phyloP scores from a whole-genome alignment of 2,797 vertebrate species.

The Aldrovandia affinis region DNA sequence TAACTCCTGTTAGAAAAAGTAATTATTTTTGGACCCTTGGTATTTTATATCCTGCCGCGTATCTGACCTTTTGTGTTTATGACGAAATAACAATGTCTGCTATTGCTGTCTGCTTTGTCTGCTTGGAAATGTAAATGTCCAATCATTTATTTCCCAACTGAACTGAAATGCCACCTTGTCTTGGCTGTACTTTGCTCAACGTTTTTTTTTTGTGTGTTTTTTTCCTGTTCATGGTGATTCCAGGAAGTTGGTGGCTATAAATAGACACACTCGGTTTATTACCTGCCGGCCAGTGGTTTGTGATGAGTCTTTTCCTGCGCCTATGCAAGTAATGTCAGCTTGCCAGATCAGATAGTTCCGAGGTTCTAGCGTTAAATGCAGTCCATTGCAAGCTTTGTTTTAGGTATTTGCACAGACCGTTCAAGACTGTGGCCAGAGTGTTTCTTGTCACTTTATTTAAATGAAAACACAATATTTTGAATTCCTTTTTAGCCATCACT shows the following conservation, averaged over 20 bases:
- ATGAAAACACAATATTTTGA: too few relatives aligned
- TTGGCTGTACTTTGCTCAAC: neutral
- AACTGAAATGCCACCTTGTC: neutral
- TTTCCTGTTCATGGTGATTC: neutral
- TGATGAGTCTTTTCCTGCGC: neutral
- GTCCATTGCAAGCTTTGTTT: neutral
- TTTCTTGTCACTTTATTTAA: too few relatives aligned
- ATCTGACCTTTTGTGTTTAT: neutral
- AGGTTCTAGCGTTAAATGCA: neutral
- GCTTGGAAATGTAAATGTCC: neutral
- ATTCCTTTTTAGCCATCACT: too few relatives aligned
- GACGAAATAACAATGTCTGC: neutral
- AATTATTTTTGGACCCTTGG: neutral
- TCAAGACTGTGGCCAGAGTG: too few relatives aligned
- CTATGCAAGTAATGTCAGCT: neutral
- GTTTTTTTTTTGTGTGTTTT: too few relatives aligned
- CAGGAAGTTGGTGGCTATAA: constrained; percentile 13
- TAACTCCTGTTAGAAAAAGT: neutral
- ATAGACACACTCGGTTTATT: neutral
- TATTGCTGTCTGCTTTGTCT: neutral
- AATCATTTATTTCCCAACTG: neutral
- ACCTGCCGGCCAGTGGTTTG: neutral
- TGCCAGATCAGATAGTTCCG: neutral
- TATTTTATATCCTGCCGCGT: neutral
- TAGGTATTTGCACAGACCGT: neutral